Conservation (phyloP, 2,888 invertebrate species). For the Himalopsyche japonica region DNA sequence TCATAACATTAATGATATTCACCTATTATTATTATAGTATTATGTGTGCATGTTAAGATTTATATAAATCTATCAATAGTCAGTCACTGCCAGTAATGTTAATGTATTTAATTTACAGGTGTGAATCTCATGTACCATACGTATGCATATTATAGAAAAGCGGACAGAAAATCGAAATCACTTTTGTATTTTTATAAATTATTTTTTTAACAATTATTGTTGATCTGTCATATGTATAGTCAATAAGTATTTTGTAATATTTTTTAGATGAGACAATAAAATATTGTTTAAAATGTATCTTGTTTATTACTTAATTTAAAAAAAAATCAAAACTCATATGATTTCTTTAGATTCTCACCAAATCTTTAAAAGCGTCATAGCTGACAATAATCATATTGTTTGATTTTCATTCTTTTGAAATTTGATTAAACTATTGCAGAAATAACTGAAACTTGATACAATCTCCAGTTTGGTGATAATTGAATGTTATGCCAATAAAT, state of each 20-base stretch:
- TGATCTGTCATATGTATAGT: constrained; percentile 13
- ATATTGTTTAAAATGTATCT: background rate
- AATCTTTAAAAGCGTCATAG: too few relatives aligned
- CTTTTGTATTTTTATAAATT: constrained; percentile 23
- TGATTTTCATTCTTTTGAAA: too few relatives aligned
- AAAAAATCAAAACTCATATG: background rate
- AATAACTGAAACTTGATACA: too few relatives aligned
- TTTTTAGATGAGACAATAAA: background rate
- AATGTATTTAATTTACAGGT: background rate
- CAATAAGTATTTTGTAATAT: constrained; percentile 13
- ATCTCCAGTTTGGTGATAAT: too few relatives aligned
- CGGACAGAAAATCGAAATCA: background rate
- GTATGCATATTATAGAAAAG: background rate
- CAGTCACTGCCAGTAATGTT: constrained; percentile 29
- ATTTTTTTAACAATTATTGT: background rate
- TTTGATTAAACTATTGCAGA: too few relatives aligned
- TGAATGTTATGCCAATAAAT: too few relatives aligned
- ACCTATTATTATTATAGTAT: background rate
- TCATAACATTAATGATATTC: background rate
- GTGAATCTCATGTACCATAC: background rate
- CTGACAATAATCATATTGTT: too few relatives aligned
- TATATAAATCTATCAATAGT: background rate
- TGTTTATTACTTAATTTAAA: too few relatives aligned
- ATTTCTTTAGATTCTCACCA: too few relatives aligned
- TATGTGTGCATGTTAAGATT: background rate